Evolutionary conservation across 2,888 invertebrate species (phyloP), one percentile per base, ranked within the genome.

Genomic region (Drosophila maculinotata): DNA sequence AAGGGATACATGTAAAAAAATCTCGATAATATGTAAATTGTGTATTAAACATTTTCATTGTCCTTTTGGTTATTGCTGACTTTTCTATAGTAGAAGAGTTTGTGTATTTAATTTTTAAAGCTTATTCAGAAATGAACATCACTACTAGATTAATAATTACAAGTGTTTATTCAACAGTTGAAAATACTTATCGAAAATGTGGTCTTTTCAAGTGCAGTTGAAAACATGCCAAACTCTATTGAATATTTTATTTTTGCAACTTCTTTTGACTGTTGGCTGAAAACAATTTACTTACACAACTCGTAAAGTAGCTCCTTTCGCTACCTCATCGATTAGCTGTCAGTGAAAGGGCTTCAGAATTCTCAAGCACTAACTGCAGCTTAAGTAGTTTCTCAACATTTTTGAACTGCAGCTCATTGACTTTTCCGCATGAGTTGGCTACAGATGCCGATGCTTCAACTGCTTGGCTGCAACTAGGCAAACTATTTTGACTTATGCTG

Each of bases 11-110:
- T 52, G 8, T 15, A 45, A 28, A 14, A 14, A 45, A 52, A 44
- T 45, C 64, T 59, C 41, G 63, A 79, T 83, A 72, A 72, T 79
- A 88, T 72, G 77, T 77, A 83, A 88, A 83, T 88, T 79, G 83
- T 54, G 65, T 25, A 36, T 47, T 36, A 10, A 14, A 44, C 31
- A 42, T 26, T 26, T 49, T 9, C 25, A 31, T 15, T 30, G 20
- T 20, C 9, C 8, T 20, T 45, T 14, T 9, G 17, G 15, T 5
- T 31, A n/a, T 31, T 6, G 25, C 26, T n/a, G n/a, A n/a, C n/a
- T n/a, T n/a, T n/a, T n/a, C n/a, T n/a, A n/a, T n/a, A n/a, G n/a
- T n/a, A n/a, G n/a, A n/a, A n/a, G n/a, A n/a, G n/a, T n/a, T n/a
- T n/a, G n/a, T n/a, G n/a, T n/a, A n/a, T n/a, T n/a, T n/a, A n/a